These are phyloP conservation scores for Eupithecia exiguata DNA, from an alignment of 2,888 invertebrate genomes.

Conservation along the genomic window DNA sequence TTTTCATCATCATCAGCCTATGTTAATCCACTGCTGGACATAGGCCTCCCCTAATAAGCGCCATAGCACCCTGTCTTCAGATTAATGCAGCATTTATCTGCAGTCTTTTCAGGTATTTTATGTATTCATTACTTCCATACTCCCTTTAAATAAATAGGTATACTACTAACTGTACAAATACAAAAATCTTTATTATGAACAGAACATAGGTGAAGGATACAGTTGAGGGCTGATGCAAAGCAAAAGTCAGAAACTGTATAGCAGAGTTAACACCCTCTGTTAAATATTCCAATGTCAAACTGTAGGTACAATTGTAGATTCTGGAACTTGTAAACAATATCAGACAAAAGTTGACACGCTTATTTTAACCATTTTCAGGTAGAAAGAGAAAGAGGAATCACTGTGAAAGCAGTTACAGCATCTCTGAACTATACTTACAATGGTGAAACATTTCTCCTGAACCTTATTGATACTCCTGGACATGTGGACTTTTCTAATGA, in stretches of 20 bases:
- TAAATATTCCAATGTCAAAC: not conserved
- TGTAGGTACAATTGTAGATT: no score
- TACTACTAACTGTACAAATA: not conserved
- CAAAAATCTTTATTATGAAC: not conserved
- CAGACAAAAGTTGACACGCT: not conserved
- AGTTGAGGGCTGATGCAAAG: not conserved
- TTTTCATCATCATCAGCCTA: not conserved
- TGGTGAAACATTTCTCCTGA: conserved; percentile 90
- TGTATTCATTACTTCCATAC: not conserved
- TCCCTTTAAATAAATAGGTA: no score
- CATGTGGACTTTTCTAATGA: conserved; percentile 99
- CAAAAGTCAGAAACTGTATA: not conserved
- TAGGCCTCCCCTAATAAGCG: no score
- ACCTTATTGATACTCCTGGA: conserved; percentile 98
- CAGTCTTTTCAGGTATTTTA: no score
- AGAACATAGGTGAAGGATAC: not conserved
- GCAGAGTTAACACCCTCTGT: not conserved
- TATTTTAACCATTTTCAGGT: conserved; percentile 80
- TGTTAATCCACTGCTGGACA: no score
- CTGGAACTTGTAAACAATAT: not conserved
- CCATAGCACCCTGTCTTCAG: no score
- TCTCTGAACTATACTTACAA: conserved; percentile 91
- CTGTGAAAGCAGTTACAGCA: conserved; percentile 98
- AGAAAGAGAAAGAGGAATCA: conserved; percentile 98
- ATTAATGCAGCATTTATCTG: no score